These are phyloP conservation scores for Gymnopithys bicolor DNA, from an alignment of 2,797 vertebrate species.

Conservation along the genomic window DNA sequence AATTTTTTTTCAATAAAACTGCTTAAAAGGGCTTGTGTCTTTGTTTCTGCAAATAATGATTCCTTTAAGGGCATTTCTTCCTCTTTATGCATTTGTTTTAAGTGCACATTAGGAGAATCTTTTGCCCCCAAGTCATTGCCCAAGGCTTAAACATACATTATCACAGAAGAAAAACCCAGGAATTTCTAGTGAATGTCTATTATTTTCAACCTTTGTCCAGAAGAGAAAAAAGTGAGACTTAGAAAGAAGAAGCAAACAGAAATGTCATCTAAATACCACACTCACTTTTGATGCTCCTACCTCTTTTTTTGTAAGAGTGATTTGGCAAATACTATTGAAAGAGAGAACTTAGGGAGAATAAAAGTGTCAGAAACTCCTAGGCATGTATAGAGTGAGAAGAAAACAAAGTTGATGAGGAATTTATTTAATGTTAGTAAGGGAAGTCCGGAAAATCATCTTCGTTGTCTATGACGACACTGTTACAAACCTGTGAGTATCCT, in stretches of 20 bases:
- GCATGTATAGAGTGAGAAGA: neutral
- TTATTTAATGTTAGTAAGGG: neutral
- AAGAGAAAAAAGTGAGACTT: neutral
- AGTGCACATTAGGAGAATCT: neutral
- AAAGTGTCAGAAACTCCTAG: neutral
- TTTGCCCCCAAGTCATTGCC: neutral
- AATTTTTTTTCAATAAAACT: neutral
- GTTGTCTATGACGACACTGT: neutral
- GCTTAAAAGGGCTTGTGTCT: neutral
- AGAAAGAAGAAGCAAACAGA: neutral
- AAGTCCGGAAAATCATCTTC: neutral
- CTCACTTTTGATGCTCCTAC: neutral
- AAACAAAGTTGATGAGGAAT: neutral
- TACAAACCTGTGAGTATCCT: neutral
- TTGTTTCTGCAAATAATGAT: conserved; percentile 5
- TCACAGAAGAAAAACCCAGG: neutral
- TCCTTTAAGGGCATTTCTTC: neutral
- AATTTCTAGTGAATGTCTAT: neutral
- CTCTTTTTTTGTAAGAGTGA: neutral
- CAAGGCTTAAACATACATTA: neutral
- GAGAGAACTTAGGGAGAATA: neutral
- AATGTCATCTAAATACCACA: fast-evolving
- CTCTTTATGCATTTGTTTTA: neutral
- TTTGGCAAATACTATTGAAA: neutral
- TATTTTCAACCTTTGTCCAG: neutral